A percentile compares a stretch with the other conserved stretches of the same genome.
Evolutionary conservation across 2,888 invertebrate species (phyloP).

Genomic region (Luperina nickerlii): DNA sequence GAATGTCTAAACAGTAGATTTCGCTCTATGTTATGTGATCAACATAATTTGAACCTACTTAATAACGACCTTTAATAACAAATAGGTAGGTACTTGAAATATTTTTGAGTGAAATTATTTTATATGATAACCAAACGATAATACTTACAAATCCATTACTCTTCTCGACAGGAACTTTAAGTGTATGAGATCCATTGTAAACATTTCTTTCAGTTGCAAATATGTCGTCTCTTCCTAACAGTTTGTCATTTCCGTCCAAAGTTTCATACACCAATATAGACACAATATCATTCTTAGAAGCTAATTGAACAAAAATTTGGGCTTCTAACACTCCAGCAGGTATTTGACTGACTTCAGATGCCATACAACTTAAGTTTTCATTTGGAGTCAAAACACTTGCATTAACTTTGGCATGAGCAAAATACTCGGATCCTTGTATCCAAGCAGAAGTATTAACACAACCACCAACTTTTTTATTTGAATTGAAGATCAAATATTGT

Average conservation of each 20-base stretch:
- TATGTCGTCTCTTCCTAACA: constrained; percentile 46
- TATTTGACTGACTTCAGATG: constrained; percentile 43
- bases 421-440: constrained; percentile 14
- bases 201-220: constrained; percentile 33
- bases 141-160: constrained; percentile 66
- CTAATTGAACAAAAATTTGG: constrained; percentile 47
- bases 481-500: constrained; percentile 36
- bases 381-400: constrained; percentile 21
- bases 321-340: constrained; percentile 56
- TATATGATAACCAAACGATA: neutral
- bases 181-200: constrained; percentile 45
- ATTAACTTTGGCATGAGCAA: constrained; percentile 14
- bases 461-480: constrained; percentile 1
- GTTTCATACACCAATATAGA: constrained; percentile 65
- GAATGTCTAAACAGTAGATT: neutral
- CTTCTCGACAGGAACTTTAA: constrained; percentile 46
- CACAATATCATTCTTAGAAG: constrained; percentile 61
- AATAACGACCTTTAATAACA: neutral
- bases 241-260: constrained; percentile 10
- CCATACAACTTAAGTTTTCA: constrained; percentile 52
- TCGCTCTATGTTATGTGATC: neutral
- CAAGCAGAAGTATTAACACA: constrained; percentile 33
- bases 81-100: neutral
- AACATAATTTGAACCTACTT: neutral
- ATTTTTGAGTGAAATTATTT: neutral